Percentiles rank a stretch among this genome's conserved stretches.
Conservation (phyloP, 2,888 invertebrate species). For the Volucella inanis region DNA sequence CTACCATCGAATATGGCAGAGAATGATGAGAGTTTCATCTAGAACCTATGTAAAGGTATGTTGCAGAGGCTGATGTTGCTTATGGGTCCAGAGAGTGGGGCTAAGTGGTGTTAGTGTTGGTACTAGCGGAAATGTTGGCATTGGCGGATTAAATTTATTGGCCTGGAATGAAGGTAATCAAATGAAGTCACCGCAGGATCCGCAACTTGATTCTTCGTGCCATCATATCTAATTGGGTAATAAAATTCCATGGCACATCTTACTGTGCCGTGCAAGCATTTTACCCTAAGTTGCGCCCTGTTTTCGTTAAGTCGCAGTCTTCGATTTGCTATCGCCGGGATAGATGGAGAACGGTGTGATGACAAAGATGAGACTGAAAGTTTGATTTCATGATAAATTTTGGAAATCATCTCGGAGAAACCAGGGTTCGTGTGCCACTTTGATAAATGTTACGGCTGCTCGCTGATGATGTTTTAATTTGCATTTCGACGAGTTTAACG, state of each 20-base stretch:
- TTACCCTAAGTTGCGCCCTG: constrained; percentile 42
- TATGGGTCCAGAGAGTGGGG: too few relatives aligned
- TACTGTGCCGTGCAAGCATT: constrained; percentile 50
- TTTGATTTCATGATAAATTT: constrained; percentile 1
- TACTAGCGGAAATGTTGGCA: constrained; percentile 57
- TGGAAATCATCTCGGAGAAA: constrained; percentile 6
- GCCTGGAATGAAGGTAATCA: constrained; percentile 72
- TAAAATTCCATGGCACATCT: constrained; percentile 71
- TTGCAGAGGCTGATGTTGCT: too few relatives aligned
- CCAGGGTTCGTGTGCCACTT: constrained; percentile 4
- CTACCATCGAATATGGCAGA: too few relatives aligned
- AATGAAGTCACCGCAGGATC: constrained; percentile 73
- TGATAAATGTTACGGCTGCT: constrained; percentile 51
- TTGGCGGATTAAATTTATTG: constrained; percentile 72
- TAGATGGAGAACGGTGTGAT: not conserved
- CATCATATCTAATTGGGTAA: constrained; percentile 74
- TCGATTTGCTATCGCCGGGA: constrained; percentile 37
- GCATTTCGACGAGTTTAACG: constrained; percentile 53
- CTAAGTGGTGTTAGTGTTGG: not conserved
- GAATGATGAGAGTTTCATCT: too few relatives aligned
- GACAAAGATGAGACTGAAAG: not conserved
- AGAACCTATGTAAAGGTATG: too few relatives aligned
- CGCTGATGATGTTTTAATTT: constrained; percentile 56
- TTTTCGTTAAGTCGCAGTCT: constrained; percentile 3
- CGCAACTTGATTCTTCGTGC: constrained; percentile 74